Evolutionary conservation across 2,797 vertebrate genomes (phyloP), one percentile per base, ranked within the genome.

Genomic region (Rhabdomys pumilio): DNA sequence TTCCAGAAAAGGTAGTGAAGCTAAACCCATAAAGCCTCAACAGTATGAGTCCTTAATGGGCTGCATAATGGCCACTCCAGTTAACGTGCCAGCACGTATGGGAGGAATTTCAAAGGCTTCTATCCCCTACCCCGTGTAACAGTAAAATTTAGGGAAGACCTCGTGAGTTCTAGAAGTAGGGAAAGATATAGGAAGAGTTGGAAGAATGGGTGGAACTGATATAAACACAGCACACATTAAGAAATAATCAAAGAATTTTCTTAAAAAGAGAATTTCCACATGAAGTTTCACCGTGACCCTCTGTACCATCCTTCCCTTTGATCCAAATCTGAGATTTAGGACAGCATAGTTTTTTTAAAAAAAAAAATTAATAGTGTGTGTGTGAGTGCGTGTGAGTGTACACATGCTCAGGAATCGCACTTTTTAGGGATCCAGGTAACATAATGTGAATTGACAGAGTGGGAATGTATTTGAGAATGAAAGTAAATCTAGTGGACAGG

Each of bases 41-140:
- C 24, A 29, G 5, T 61, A 2, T 50, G 44, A 7, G 4, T 63
- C 7, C 57, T 83, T 83, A 29, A 10, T 5, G 44, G 29, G 3
- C 44, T 67, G 17, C 19, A 50, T 34, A 47, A 8, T 3, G 5
- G 44, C 17, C 17, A 34, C 17, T 22, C 10, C 29, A 84, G 61
- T 34, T 31, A 19, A 14, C 31, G 19, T 67, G 61, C 31, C 61
- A 24, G 31, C 19, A 50, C 7, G 5, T 10, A 47, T 47, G 41
- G 17, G 59, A 34, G 9, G 47, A 67, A 24, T 31, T n/a, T 67
- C 26, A 50, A 19, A 67, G 19, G 6, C 29, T 24, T 47, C 15
- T 29, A 47, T 11, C 3, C 6, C 13, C 29, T 3, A 76, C 1
- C 1, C 14, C 59, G 3, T 26, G 20, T 50, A 67, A 2, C 19